Conservation (phyloP, 2,113 vertebrate genomes). For the Microcebus griseorufus region DNA sequence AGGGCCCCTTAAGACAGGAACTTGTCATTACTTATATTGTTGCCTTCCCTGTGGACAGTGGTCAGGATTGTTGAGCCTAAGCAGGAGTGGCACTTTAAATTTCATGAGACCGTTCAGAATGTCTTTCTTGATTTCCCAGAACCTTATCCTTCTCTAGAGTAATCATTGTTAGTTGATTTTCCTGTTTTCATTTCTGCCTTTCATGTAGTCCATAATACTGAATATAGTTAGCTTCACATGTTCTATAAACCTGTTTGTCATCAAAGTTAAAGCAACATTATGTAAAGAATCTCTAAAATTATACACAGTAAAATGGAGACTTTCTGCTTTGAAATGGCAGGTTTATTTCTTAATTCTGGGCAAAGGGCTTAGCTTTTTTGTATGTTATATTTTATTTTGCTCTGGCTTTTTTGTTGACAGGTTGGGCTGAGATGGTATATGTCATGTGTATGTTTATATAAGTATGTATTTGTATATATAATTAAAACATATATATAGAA, state of each 20-base stretch:
- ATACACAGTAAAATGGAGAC: neutral
- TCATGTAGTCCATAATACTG: constrained; percentile 48
- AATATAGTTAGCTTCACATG: constrained; percentile 50
- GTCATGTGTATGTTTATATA: neutral
- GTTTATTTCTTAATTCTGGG: constrained; percentile 22
- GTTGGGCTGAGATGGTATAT: neutral
- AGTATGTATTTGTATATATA: neutral
- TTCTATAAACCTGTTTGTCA: constrained; percentile 61
- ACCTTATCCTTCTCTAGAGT: constrained; percentile 79
- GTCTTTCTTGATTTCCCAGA: constrained; percentile 84
- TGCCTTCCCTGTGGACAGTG: constrained; percentile 70
- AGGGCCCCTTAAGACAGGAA: constrained; percentile 76
- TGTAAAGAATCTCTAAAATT: neutral
- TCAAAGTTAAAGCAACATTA: constrained; percentile 61
- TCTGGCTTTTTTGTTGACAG: neutral
- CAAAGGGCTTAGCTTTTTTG: neutral
- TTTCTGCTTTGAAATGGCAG: constrained; percentile 39
- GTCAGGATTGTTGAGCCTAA: constrained; percentile 80
- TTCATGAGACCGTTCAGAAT: constrained; percentile 80
- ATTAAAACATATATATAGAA: neutral
- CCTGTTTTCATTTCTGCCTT: constrained; percentile 77
- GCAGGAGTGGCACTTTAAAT: constrained; percentile 81
- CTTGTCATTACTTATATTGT: constrained; percentile 74
- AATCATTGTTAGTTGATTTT: constrained; percentile 80
- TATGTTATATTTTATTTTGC: neutral